Evolutionary conservation across 2,113 vertebrate species (phyloP).

Genomic region (Psilopogon haemacephalus): DNA sequence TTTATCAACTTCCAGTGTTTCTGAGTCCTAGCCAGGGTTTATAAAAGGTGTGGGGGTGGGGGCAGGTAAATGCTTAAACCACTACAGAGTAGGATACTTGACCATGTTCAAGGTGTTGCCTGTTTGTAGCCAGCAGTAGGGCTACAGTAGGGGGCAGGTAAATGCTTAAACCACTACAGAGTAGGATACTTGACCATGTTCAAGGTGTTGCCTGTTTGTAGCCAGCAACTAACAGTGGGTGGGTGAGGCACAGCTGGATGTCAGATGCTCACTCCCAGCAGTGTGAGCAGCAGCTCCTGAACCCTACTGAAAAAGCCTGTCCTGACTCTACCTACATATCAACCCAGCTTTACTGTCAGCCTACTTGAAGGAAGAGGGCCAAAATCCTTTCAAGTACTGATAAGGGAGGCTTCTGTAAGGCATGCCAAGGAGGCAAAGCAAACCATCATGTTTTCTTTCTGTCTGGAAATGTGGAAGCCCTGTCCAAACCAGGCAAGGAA

Average conservation of each 20-base stretch:
- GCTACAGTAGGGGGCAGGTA: no score
- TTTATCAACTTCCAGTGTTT: no score
- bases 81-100: not conserved
- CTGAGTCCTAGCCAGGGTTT: no score
- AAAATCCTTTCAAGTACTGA: not conserved
- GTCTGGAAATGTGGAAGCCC: not conserved
- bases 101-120: not conserved
- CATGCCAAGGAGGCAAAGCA: not conserved
- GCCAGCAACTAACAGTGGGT: not conserved
- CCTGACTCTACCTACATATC: not conserved
- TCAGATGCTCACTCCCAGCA: not conserved
- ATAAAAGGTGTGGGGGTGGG: no score
- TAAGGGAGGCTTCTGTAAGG: not conserved
- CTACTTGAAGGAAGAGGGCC: not conserved
- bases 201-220: not conserved
- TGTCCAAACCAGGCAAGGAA: not conserved
- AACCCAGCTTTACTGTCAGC: not conserved
- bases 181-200: fast-evolving
- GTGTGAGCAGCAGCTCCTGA: not conserved
- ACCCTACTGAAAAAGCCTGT: not conserved
- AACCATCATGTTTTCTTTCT: not conserved
- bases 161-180: no score
- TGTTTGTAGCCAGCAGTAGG: not conserved
- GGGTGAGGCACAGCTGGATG: not conserved
- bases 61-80: no score